Evolutionary conservation across 2,797 vertebrate species (phyloP), one percentile per base, ranked within the genome.

Genomic region (Myripristis jacobus): DNA sequence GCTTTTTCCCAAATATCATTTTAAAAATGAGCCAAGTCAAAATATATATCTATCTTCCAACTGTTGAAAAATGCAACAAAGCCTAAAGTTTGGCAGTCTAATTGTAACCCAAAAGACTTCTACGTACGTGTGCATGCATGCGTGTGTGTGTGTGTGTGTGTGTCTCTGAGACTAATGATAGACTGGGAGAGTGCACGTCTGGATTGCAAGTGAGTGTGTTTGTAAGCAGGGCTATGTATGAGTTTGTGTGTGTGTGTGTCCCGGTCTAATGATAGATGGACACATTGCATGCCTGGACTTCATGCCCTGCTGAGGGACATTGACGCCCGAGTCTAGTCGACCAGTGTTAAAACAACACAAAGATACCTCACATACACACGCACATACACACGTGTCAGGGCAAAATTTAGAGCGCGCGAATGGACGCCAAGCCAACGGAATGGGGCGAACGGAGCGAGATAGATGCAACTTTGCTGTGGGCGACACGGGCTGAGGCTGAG

Each of bases 1-100:
- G n/a, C n/a, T n/a, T n/a, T n/a, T 47, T 18, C 54, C 13, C 59
- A 66, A 66, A 60, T 56, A 53, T 59, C 21, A 22, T 34, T 60
- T 43, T 1, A 22, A 34, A 60, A 48, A 4, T 1, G 47, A 55
- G 46, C 46, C 47, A 41, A 53, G 15, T 51, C 29, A n/a, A 13
- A 19, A 65, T 25, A 48, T 19, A 13, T 13, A 48, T 48, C 43
- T 6, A 25, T 13, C 34, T 7, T 43, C 59, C 18, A 77, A 57
- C 34, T 59, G 61, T 3, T 70, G 47, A 34, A 22, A 34, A 38
- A 58, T 15, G 36, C 13, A 27, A 62, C n/a, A 62, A 41, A 64
- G 52, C 46, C 46, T 44, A 13, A n/a, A 19, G 10, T 16, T 22
- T 16, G 48, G 6, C 38, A 44, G 2, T 53, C 47, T 58, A 60